Percentiles rank a stretch among this genome's conserved stretches.
Evolutionary conservation across 37 sponge, comb jelly and placozoan genomes (phyloP).

Genomic region (Aplysina aerophoba): DNA sequence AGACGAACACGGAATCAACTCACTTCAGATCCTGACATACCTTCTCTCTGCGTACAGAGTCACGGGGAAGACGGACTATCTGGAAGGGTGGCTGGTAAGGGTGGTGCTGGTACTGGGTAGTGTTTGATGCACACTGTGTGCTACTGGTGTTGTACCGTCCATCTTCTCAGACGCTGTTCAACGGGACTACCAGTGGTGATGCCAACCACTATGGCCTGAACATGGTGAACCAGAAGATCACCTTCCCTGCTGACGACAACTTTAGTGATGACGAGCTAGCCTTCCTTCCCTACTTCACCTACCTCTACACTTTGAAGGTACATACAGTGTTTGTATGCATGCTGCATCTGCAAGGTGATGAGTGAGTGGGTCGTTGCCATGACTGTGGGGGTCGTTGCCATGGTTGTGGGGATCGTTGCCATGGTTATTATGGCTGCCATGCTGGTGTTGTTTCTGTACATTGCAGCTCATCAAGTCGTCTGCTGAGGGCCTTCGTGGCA

Average conservation of each 20-base stretch:
- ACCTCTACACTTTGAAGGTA: constrained; percentile 74
- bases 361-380: too few species aligned
- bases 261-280: constrained; percentile 85
- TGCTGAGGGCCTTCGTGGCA: neutral
- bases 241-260: constrained; percentile 76
- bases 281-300: constrained; percentile 79
- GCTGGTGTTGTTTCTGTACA: neutral
- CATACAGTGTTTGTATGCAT: too few species aligned
- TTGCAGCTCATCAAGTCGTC: neutral
- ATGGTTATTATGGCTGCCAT: neutral
- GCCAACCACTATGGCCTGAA: constrained; percentile 78
- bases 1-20: constrained; percentile 85
- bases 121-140: too few species aligned
- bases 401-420: too few species aligned
- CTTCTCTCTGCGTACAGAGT: constrained; percentile 77
- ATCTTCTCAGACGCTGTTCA: constrained; percentile 57
- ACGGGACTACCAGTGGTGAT: constrained; percentile 36
- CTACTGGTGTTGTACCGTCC: too few species aligned
- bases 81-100: constrained; percentile 60
- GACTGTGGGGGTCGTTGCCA: too few species aligned
- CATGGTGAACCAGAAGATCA: constrained; percentile 84
- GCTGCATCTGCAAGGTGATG: too few species aligned
- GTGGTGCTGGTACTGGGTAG: neutral
- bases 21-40: constrained; percentile 76
- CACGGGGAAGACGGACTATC: constrained; percentile 53